Percentiles rank a stretch among this genome's conserved stretches.
These are phyloP conservation scores for Eumeta japonica DNA, from an alignment of 1,140 invertebrate genomes.

Conservation along the genomic window DNA sequence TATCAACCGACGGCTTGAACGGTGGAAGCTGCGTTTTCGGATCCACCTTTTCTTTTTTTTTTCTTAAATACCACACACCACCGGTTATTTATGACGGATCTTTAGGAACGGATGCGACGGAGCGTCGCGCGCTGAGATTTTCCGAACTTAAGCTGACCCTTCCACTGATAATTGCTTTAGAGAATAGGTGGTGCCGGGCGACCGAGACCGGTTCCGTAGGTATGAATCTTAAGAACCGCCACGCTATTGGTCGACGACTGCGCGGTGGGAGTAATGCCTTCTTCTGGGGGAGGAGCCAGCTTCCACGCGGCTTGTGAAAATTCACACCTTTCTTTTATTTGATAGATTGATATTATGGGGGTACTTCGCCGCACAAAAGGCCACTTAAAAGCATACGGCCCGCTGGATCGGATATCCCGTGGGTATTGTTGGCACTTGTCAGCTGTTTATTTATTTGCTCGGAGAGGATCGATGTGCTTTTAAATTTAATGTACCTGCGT, in stretches of 20 bases:
- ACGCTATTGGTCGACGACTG: slow-evolving; percentile 39
- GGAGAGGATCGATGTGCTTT: not conserved
- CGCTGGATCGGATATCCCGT: slow-evolving; percentile 32
- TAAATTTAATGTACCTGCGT: slow-evolving; percentile 1
- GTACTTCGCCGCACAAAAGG: slow-evolving; percentile 49
- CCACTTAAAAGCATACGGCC: slow-evolving; percentile 51
- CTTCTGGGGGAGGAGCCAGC: slow-evolving; percentile 46
- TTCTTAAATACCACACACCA: too few species aligned
- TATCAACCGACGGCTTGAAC: too few species aligned
- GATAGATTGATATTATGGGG: slow-evolving; percentile 51
- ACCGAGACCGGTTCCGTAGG: slow-evolving; percentile 33
- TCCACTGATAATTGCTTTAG: slow-evolving; percentile 45
- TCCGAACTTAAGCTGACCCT: too few species aligned
- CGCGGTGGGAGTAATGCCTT: slow-evolving; percentile 46
- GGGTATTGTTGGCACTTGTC: slow-evolving; percentile 47
- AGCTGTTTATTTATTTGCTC: too few species aligned
- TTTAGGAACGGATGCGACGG: too few species aligned
- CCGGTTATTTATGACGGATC: too few species aligned
- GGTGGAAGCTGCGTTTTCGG: too few species aligned
- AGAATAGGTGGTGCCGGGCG: slow-evolving; percentile 46
- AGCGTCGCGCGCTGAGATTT: too few species aligned
- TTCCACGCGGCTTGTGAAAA: slow-evolving; percentile 42
- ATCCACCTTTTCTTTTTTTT: too few species aligned
- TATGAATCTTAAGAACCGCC: slow-evolving; percentile 30
- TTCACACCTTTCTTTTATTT: slow-evolving; percentile 59